Percentiles rank a stretch among this genome's conserved stretches.
Evolutionary conservation across 2,888 invertebrate species (phyloP).

Genomic region (Rhorus exstirpatorius): DNA sequence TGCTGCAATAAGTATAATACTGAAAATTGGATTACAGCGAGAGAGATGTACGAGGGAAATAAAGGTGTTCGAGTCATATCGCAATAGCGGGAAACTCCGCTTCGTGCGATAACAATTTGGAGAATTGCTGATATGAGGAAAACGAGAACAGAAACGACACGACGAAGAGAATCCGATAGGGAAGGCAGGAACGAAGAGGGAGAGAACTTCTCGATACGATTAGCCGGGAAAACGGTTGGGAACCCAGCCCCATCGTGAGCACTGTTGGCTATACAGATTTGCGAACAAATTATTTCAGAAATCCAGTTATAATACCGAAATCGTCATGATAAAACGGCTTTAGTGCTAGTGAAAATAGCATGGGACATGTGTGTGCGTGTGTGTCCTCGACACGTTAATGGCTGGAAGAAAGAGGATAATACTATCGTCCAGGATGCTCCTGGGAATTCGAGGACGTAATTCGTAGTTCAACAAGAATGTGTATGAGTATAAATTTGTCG

Average conservation of each 20-base stretch:
- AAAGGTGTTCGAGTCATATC: constrained; percentile 12
- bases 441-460: constrained; percentile 49
- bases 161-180: constrained; percentile 1
- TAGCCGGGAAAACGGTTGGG: constrained; percentile 55
- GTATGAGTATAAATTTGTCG: constrained; percentile 15
- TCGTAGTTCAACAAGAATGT: constrained; percentile 57
- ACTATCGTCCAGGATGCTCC: constrained; percentile 45
- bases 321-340: constrained; percentile 59
- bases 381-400: constrained; percentile 39
- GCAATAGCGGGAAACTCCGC: constrained; percentile 26
- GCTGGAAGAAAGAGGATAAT: constrained; percentile 35
- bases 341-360: constrained; percentile 39
- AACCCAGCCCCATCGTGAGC: neutral
- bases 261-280: neutral
- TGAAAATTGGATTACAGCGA: constrained; percentile 41
- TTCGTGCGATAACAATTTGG: constrained; percentile 51
- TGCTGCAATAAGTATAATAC: neutral
- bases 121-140: constrained; percentile 48
- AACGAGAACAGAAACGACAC: constrained; percentile 33
- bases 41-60: constrained; percentile 17
- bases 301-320: constrained; percentile 60
- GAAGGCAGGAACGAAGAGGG: neutral
- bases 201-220: constrained; percentile 26
- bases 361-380: neutral
- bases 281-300: constrained; percentile 58